Percentiles rank a stretch among this genome's conserved stretches.
These are phyloP conservation scores for Shinisaurus crocodilurus DNA, from an alignment of 2,113 vertebrate species.

Conservation along the genomic window DNA sequence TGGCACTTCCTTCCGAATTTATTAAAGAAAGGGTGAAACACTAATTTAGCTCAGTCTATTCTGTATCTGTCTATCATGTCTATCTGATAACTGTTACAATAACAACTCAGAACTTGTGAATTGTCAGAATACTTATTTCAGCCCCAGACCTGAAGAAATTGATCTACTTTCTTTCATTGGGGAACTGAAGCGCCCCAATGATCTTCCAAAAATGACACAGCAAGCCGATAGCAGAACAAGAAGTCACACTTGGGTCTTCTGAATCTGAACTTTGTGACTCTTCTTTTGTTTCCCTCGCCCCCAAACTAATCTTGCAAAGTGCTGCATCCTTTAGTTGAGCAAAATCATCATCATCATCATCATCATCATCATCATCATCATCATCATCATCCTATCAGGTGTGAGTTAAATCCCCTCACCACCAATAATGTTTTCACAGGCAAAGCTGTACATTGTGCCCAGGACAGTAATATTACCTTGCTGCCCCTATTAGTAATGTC, in stretches of 20 bases:
- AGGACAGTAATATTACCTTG: neutral
- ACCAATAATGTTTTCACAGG: neutral
- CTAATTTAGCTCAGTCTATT: neutral
- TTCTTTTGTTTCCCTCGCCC: neutral
- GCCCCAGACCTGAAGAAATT: neutral
- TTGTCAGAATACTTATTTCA: neutral
- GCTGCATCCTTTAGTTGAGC: neutral
- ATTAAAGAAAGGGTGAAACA: neutral
- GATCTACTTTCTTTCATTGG: neutral
- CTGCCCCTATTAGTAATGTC: rapidly evolving
- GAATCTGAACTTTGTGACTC: neutral
- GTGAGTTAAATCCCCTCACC: neutral
- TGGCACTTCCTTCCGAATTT: neutral
- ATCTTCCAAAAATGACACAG: neutral
- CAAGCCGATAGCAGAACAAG: neutral
- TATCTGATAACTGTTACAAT: neutral
- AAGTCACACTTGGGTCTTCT: neutral
- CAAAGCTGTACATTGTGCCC: neutral
- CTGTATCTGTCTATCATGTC: neutral
- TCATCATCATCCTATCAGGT: neutral
- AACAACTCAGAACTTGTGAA: neutral
- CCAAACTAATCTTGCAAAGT: neutral
- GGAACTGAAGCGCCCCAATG: neutral
- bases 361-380: no score
- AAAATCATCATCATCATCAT: no score